Conservation (phyloP, 2,797 vertebrate genomes). For the Molossus alvarezi region DNA sequence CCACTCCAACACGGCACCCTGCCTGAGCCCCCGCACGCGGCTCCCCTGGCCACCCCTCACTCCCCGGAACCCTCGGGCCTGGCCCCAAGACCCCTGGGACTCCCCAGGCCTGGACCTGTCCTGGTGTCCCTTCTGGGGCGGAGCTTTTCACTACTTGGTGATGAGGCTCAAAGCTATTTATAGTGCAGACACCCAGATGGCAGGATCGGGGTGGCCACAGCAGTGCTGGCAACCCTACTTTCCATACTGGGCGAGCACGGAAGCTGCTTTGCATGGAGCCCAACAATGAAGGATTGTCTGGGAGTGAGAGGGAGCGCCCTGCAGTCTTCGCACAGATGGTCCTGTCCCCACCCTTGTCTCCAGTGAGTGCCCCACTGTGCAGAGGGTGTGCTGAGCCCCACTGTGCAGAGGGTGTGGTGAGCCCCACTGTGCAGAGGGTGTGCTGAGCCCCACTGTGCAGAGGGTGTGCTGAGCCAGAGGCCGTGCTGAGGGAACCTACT, state of each 20-base stretch:
- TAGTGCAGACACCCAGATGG: rapidly evolving
- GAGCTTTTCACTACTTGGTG: neutral
- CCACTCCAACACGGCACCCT: rapidly evolving
- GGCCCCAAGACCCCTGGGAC: rapidly evolving
- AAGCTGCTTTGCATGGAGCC: conserved; percentile 34
- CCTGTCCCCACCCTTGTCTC: neutral
- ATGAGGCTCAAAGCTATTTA: neutral
- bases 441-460: too few relatives aligned
- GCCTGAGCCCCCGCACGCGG: neutral
- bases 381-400: rapidly evolving
- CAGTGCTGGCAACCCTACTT: neutral
- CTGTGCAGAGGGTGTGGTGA: rapidly evolving
- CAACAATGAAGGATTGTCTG: neutral
- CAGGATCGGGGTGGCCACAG: neutral
- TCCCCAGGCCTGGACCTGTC: neutral
- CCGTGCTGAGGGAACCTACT: rapidly evolving
- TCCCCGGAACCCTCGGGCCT: neutral
- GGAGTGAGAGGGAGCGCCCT: neutral
- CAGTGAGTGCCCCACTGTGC: rapidly evolving
- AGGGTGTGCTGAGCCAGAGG: rapidly evolving
- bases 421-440: too few relatives aligned
- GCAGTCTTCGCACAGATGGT: rapidly evolving
- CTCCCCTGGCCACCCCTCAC: neutral
- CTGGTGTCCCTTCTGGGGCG: neutral
- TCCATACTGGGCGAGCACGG: neutral